These are phyloP conservation scores for Sigmodon hispidus DNA, from an alignment of 2,113 vertebrate genomes.

Conservation along the genomic window DNA sequence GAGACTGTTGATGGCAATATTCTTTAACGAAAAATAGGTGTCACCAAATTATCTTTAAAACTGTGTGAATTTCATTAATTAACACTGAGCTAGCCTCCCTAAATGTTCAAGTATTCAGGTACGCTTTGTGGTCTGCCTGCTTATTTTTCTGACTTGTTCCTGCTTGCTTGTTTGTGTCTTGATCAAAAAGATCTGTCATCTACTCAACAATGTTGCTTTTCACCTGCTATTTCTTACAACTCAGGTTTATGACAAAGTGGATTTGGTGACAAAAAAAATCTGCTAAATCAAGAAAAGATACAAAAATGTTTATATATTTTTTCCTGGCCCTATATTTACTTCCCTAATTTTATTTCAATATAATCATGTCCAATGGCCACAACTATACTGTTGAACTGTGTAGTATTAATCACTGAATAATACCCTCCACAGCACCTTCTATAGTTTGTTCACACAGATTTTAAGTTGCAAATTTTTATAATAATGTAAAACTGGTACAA, in stretches of 20 bases:
- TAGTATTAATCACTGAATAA: constrained; percentile 18
- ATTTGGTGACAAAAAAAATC: not conserved
- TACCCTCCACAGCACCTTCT: not conserved
- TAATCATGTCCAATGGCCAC: not conserved
- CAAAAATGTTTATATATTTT: not conserved
- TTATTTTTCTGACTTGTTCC: constrained; percentile 55
- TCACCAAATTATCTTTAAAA: constrained; percentile 84
- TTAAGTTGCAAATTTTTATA: not conserved
- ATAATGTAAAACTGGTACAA: not conserved
- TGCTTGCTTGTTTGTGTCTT: constrained; percentile 59
- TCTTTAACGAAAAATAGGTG: constrained; percentile 82
- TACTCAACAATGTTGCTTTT: not conserved
- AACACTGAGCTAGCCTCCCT: constrained; percentile 77
- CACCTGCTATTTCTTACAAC: not conserved
- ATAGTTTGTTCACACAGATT: not conserved
- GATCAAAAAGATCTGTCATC: not conserved
- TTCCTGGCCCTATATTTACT: not conserved
- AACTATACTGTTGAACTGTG: not conserved
- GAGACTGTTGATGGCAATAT: constrained; percentile 81
- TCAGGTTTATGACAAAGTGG: constrained; percentile 22
- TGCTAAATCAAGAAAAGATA: not conserved
- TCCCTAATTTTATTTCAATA: not conserved
- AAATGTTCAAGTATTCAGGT: constrained; percentile 65
- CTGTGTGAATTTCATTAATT: constrained; percentile 83
- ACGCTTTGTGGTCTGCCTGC: constrained; percentile 35